These are phyloP conservation scores for Dysdera silvatica DNA, from an alignment of 1,140 invertebrate genomes.

Conservation along the genomic window DNA sequence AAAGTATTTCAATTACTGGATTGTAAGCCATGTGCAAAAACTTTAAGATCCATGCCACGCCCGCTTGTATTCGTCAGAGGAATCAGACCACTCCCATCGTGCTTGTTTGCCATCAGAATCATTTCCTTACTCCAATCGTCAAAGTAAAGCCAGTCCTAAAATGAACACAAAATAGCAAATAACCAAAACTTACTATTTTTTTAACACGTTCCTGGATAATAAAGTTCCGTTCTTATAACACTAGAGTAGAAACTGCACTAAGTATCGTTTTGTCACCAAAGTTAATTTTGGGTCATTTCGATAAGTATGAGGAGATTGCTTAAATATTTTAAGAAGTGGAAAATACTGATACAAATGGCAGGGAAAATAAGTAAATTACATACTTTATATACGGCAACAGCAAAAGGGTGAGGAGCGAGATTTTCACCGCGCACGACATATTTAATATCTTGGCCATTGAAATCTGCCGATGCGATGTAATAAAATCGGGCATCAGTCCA, in stretches of 20 bases:
- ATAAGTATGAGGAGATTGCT: not conserved
- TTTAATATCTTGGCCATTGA: slow-evolving; percentile 75
- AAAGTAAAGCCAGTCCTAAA: slow-evolving; percentile 74
- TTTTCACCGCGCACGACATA: slow-evolving; percentile 52
- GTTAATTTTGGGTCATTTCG: too few relatives aligned
- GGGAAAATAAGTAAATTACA: slow-evolving; percentile 1
- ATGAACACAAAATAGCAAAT: not conserved
- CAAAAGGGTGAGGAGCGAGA: slow-evolving; percentile 61
- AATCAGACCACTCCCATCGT: slow-evolving; percentile 54
- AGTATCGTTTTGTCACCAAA: too few relatives aligned
- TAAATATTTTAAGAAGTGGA: not conserved
- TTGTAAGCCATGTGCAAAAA: slow-evolving; percentile 59
- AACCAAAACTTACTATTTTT: not conserved
- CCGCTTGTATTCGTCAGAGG: slow-evolving; percentile 53
- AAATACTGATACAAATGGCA: slow-evolving; percentile 32
- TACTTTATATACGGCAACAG: slow-evolving; percentile 68
- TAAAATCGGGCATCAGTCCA: slow-evolving; percentile 92
- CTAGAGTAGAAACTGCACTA: too few relatives aligned
- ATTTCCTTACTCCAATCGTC: slow-evolving; percentile 74
- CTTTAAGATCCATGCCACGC: slow-evolving; percentile 75
- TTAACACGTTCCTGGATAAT: too few relatives aligned
- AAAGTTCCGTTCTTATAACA: too few relatives aligned
- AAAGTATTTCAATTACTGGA: slow-evolving; percentile 54
- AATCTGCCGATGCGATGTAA: slow-evolving; percentile 82
- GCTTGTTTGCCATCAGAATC: slow-evolving; percentile 69